Evolutionary conservation across 2,113 vertebrate species (phyloP).

Genomic region (Tragelaphus buxtoni): DNA sequence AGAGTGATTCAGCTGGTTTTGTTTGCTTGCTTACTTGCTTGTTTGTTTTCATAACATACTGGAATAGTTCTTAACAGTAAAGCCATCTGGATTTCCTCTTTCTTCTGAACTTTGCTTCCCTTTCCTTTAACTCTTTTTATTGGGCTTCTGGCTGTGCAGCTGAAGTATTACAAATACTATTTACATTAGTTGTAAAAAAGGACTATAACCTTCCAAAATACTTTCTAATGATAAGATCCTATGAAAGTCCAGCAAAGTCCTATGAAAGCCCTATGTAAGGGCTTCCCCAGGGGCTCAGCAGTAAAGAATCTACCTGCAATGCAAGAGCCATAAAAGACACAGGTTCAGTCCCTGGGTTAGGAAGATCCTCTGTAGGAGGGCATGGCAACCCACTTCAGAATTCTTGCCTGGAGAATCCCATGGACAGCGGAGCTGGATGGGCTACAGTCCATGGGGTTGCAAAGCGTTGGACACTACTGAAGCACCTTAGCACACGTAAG

Average conservation of each 20-base stretch:
- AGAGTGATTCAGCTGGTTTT: background rate
- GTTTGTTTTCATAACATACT: background rate
- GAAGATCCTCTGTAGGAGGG: background rate
- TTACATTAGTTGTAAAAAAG: background rate
- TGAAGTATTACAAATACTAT: background rate
- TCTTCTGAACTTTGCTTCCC: background rate
- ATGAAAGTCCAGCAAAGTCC: too few species aligned
- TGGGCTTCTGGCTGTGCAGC: background rate
- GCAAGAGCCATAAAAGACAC: background rate
- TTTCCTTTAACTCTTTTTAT: background rate
- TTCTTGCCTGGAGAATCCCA: background rate
- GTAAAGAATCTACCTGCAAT: background rate
- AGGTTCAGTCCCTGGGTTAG: background rate
- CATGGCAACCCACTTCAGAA: background rate
- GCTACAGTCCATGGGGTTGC: background rate
- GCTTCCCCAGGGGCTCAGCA: background rate
- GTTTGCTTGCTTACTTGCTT: background rate
- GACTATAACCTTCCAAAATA: background rate
- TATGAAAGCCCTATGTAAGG: too few species aligned
- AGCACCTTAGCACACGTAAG: background rate
- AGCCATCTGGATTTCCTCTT: background rate
- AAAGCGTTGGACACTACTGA: background rate
- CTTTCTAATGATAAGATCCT: background rate
- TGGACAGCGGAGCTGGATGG: background rate
- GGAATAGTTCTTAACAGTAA: background rate